Evolutionary conservation across 2,113 vertebrate species (phyloP).

Genomic region (Sturnus vulgaris): DNA sequence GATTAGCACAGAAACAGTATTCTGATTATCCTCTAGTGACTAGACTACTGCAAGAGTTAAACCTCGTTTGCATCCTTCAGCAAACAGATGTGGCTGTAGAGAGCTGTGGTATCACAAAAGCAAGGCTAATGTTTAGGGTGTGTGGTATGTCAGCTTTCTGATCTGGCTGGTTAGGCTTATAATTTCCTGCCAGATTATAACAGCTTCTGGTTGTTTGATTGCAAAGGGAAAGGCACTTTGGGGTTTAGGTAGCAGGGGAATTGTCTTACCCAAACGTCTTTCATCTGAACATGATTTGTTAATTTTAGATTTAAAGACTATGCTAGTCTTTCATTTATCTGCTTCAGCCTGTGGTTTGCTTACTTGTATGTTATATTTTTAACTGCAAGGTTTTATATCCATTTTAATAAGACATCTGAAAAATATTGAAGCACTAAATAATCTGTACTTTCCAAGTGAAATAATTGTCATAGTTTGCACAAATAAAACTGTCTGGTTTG

Average conservation of each 20-base stretch:
- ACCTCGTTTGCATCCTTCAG: neutral
- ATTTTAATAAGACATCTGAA: neutral
- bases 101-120: neutral
- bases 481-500: neutral
- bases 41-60: slow-evolving; percentile 8
- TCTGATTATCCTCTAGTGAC: neutral
- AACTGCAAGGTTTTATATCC: neutral
- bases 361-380: neutral
- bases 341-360: neutral
- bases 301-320: neutral
- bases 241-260: neutral
- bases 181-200: neutral
- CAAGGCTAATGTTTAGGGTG: neutral
- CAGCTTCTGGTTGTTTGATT: neutral
- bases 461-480: neutral
- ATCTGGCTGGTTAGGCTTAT: neutral
- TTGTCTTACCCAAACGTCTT: neutral
- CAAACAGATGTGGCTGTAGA: neutral
- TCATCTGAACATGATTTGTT: neutral
- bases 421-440: neutral
- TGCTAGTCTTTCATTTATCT: neutral
- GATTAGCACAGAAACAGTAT: neutral
- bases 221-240: neutral
- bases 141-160: neutral
- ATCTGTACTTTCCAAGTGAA: neutral